Evolutionary conservation across 2,888 invertebrate species (phyloP).

Genomic region (Drosophila melanosoma): DNA sequence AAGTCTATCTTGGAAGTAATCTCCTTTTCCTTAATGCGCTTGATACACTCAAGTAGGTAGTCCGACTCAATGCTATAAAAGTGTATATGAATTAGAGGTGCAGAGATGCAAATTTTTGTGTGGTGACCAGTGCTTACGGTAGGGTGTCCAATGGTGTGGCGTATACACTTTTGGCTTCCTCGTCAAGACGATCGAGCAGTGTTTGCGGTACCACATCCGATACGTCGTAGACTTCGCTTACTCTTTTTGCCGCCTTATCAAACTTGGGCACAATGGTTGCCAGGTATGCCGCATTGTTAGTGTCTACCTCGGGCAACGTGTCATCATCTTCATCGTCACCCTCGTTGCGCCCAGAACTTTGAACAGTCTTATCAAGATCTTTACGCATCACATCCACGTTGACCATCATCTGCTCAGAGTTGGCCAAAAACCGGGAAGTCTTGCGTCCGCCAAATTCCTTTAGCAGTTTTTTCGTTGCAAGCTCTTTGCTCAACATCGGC

Average conservation of each 20-base stretch:
- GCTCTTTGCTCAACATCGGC: constrained; percentile 59
- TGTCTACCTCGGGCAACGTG: constrained; percentile 40
- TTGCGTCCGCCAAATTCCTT: constrained; percentile 83
- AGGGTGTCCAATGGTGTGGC: constrained; percentile 64
- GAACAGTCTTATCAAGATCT: constrained; percentile 78
- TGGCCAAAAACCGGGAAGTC: constrained; percentile 70
- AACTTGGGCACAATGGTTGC: constrained; percentile 77
- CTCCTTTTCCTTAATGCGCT: constrained; percentile 62
- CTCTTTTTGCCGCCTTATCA: constrained; percentile 73
- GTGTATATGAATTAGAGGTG: background rate
- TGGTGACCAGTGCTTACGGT: constrained; percentile 73
- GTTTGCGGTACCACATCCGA: constrained; percentile 76
- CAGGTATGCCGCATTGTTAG: constrained; percentile 56
- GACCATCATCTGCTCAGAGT: constrained; percentile 78
- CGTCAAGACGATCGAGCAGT: constrained; percentile 79
- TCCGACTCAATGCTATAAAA: constrained; percentile 79
- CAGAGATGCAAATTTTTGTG: background rate
- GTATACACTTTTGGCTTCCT: constrained; percentile 80
- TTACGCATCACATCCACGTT: constrained; percentile 80
- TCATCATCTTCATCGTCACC: constrained; percentile 40
- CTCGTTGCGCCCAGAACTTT: constrained; percentile 44
- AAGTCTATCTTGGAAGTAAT: constrained; percentile 58
- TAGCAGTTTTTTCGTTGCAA: constrained; percentile 62
- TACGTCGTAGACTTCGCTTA: constrained; percentile 77
- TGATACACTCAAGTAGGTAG: constrained; percentile 64